A percentile compares a stretch with the other conserved stretches of the same genome.
These are phyloP conservation scores for Lucifuga dentata DNA, from an alignment of 2,113 vertebrate species.

Conservation along the genomic window DNA sequence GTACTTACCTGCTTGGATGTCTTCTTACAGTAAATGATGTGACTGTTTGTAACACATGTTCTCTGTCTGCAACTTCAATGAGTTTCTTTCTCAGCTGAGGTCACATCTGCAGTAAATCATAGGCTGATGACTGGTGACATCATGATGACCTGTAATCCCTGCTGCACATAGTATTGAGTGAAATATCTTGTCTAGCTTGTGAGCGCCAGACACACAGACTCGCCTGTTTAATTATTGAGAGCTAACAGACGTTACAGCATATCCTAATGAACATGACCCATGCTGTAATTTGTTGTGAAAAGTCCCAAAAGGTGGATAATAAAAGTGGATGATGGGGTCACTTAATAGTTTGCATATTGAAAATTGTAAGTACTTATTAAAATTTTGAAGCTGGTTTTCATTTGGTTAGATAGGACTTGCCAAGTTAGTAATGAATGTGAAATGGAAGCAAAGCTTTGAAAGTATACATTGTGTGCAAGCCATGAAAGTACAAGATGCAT, in stretches of 20 bases:
- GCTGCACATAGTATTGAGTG: slow-evolving; percentile 54
- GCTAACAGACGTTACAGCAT: slow-evolving; percentile 33
- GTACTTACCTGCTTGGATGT: slow-evolving; percentile 54
- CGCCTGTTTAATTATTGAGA: slow-evolving; percentile 45
- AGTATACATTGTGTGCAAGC: neutral
- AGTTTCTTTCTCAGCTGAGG: slow-evolving; percentile 13
- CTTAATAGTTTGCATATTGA: too few relatives aligned
- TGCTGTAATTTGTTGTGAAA: neutral
- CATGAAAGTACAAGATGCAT: neutral
- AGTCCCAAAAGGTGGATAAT: neutral
- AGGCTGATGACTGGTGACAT: slow-evolving; percentile 65
- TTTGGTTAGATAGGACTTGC: neutral
- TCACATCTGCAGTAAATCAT: slow-evolving; percentile 72
- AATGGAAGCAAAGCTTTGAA: neutral
- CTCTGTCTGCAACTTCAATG: slow-evolving; percentile 45
- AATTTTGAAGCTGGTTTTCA: neutral
- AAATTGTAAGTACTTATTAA: neutral
- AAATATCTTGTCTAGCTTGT: slow-evolving; percentile 45
- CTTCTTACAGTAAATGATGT: slow-evolving; percentile 51
- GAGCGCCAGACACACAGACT: slow-evolving; percentile 53
- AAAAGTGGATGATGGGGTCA: neutral
- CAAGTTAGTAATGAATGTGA: neutral
- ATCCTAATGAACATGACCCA: slow-evolving; percentile 4
- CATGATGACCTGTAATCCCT: slow-evolving; percentile 59
- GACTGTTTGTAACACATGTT: slow-evolving; percentile 56